Conservation (phyloP, 2,113 vertebrate species). For the Spermophilus dauricus region DNA sequence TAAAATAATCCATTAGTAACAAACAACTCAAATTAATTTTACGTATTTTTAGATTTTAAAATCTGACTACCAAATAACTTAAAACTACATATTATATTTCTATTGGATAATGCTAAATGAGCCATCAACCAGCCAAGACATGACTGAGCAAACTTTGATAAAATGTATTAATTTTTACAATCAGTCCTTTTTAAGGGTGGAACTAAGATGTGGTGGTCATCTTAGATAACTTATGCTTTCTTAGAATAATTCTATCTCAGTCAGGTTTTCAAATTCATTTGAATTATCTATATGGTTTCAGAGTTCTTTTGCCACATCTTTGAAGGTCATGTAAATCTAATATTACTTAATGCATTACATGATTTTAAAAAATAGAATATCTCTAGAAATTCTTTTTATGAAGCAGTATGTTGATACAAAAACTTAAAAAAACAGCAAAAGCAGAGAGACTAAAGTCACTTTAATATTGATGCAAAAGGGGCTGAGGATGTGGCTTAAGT, state of each 20-base stretch:
- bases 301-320: background rate
- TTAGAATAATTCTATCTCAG: background rate
- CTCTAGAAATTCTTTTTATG: background rate
- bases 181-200: background rate
- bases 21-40: background rate
- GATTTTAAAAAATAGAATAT: background rate
- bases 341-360: background rate
- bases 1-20: background rate
- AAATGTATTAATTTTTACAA: no score
- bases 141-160: background rate
- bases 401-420: background rate
- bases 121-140: background rate
- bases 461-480: background rate
- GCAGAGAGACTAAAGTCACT: background rate
- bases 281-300: background rate
- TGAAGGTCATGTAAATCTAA: background rate
- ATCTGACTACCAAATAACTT: background rate
- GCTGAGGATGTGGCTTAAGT: no score
- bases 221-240: background rate
- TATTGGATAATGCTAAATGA: background rate
- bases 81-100: background rate
- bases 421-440: background rate
- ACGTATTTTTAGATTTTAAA: background rate
- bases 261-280: slow-evolving; percentile 18
- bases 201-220: background rate